These are phyloP conservation scores for Diadromus collaris DNA, from an alignment of 2,888 invertebrate species.

Conservation along the genomic window DNA sequence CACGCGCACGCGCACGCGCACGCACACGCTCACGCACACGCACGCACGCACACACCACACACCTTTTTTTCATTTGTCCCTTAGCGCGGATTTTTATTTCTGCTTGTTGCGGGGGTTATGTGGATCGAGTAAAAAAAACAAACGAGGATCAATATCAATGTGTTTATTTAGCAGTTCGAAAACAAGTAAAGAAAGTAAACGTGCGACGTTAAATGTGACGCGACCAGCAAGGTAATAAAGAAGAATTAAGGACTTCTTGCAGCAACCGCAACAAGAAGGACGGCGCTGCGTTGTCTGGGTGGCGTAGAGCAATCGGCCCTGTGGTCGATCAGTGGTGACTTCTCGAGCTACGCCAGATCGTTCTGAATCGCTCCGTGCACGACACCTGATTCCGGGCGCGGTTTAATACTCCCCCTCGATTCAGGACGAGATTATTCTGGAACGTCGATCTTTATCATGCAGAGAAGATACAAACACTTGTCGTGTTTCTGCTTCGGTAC, in stretches of 20 bases:
- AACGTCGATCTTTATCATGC: background rate
- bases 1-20: no score
- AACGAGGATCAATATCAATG: background rate
- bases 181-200: background rate
- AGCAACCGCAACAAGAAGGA: background rate
- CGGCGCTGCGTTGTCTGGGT: background rate
- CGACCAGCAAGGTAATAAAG: background rate
- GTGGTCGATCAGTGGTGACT: background rate
- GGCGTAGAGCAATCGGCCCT: background rate
- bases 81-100: no score
- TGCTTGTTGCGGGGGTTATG: no score
- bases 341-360: background rate
- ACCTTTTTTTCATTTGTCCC: no score
- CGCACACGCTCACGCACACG: no score
- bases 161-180: background rate
- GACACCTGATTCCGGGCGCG: background rate
- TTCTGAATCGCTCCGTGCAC: background rate
- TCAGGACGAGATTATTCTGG: background rate
- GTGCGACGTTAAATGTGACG: background rate
- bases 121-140: background rate
- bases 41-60: no score
- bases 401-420: constrained; percentile 5
- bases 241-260: background rate
- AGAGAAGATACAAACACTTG: constrained; percentile 3
- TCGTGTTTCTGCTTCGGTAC: background rate